These are phyloP conservation scores for Polyodon spathula DNA, from an alignment of 2,113 vertebrate species.

Conservation along the genomic window DNA sequence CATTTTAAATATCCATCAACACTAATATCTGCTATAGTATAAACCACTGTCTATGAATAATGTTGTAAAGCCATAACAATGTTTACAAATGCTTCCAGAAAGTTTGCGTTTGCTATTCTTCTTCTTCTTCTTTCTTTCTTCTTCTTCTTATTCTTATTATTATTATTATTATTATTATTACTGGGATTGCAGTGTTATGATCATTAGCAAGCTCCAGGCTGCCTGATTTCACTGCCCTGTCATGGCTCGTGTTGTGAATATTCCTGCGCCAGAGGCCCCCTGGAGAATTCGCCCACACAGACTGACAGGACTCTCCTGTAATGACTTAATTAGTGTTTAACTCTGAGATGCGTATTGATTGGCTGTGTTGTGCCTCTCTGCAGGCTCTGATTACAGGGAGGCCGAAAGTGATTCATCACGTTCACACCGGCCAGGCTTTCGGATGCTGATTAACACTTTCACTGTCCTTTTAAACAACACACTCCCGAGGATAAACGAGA, in stretches of 20 bases:
- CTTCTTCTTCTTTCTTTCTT: too few relatives aligned
- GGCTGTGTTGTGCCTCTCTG: constrained; percentile 26
- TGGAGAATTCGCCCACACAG: constrained; percentile 6
- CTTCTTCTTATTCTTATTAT: not conserved
- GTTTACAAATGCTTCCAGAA: too few relatives aligned
- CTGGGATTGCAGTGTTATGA: constrained; percentile 8
- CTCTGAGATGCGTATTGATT: constrained; percentile 42
- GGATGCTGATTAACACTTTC: not conserved
- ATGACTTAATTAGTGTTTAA: constrained; percentile 51
- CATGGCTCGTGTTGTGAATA: not conserved
- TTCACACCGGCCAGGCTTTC: not conserved
- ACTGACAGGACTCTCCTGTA: constrained; percentile 25
- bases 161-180: not conserved
- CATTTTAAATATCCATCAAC: too few relatives aligned
- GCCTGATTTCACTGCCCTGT: not conserved
- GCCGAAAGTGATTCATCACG: constrained; percentile 27
- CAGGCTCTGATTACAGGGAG: constrained; percentile 16
- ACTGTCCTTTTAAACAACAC: not conserved
- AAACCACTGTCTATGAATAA: too few relatives aligned
- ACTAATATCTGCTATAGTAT: too few relatives aligned
- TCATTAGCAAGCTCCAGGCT: constrained; percentile 2
- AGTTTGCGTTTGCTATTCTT: too few relatives aligned
- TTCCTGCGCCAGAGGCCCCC: not conserved
- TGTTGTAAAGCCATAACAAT: too few relatives aligned
- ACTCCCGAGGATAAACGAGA: constrained; percentile 4